Evolutionary conservation across 2,888 invertebrate genomes (phyloP).

Genomic region (Gari tellinella): DNA sequence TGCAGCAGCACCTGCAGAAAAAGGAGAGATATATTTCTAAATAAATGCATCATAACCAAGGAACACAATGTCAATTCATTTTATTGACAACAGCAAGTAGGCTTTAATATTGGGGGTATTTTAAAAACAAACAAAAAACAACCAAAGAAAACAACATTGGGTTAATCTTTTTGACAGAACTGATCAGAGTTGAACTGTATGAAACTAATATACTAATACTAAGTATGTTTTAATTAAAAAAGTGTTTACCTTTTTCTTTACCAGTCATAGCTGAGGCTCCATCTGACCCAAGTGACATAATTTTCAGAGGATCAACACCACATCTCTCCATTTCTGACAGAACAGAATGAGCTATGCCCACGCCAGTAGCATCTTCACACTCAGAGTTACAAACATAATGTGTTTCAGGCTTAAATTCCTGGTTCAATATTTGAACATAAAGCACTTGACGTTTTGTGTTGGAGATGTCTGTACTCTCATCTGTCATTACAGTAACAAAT

Average conservation of each 20-base stretch:
- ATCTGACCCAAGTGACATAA: slow-evolving; percentile 42
- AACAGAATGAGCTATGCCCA: slow-evolving; percentile 1
- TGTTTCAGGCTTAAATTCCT: slow-evolving; percentile 31
- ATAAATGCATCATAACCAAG: too few relatives aligned
- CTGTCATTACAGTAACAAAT: slow-evolving; percentile 32
- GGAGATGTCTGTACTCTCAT: slow-evolving; percentile 29
- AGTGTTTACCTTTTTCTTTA: too few relatives aligned
- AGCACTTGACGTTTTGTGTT: slow-evolving; percentile 44
- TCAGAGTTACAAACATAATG: slow-evolving; percentile 34
- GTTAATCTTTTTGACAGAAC: too few relatives aligned
- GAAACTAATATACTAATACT: too few relatives aligned
- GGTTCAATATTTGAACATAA: slow-evolving; percentile 30
- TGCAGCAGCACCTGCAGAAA: slow-evolving; percentile 28
- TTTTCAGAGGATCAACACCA: slow-evolving; percentile 20
- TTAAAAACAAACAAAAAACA: too few relatives aligned
- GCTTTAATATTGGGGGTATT: too few relatives aligned
- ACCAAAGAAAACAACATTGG: too few relatives aligned
- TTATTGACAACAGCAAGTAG: too few relatives aligned
- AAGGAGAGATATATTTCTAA: too few relatives aligned
- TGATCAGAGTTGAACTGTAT: too few relatives aligned
- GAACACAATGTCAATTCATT: too few relatives aligned
- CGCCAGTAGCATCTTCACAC: slow-evolving; percentile 32
- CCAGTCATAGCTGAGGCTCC: slow-evolving; percentile 41
- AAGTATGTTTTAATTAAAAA: too few relatives aligned
- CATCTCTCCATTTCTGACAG: slow-evolving; percentile 17